Percentiles rank a stretch among this genome's conserved stretches.
Conservation (phyloP, 2,113 vertebrate species). For the Boulengeromyrus knoepffleri region DNA sequence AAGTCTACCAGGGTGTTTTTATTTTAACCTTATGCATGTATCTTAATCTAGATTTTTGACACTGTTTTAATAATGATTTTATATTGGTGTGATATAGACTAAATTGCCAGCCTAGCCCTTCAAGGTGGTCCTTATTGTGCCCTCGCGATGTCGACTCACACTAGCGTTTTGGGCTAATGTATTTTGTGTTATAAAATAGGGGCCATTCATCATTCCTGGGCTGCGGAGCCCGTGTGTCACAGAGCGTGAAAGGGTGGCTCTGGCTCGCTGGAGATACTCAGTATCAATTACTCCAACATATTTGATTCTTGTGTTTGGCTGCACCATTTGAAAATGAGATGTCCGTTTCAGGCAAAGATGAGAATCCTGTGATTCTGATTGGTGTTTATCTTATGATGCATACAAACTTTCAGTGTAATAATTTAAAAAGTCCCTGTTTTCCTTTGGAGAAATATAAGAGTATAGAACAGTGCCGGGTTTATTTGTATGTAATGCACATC, state of each 20-base stretch:
- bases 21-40: neutral
- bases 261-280: slow-evolving; percentile 34
- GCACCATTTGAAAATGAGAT: slow-evolving; percentile 27
- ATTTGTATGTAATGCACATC: neutral
- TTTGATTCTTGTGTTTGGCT: slow-evolving; percentile 28
- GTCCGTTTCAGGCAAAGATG: slow-evolving; percentile 11
- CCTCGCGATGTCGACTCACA: neutral
- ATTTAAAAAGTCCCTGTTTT: neutral
- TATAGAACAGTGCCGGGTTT: neutral
- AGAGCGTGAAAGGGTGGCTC: slow-evolving; percentile 28
- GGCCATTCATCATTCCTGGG: slow-evolving; percentile 42
- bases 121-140: slow-evolving; percentile 27
- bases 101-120: slow-evolving; percentile 11
- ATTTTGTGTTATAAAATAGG: slow-evolving; percentile 38
- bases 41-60: neutral
- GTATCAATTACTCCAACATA: slow-evolving; percentile 27
- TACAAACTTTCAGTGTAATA: neutral
- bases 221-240: slow-evolving; percentile 35
- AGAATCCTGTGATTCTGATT: neutral
- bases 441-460: neutral
- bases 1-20: neutral
- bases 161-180: slow-evolving; percentile 23
- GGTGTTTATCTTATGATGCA: slow-evolving; percentile 29
- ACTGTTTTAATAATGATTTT: neutral
- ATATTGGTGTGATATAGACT: neutral